These are phyloP conservation scores for Mellilla xanthometata DNA, from an alignment of 2,888 invertebrate genomes.

Conservation along the genomic window DNA sequence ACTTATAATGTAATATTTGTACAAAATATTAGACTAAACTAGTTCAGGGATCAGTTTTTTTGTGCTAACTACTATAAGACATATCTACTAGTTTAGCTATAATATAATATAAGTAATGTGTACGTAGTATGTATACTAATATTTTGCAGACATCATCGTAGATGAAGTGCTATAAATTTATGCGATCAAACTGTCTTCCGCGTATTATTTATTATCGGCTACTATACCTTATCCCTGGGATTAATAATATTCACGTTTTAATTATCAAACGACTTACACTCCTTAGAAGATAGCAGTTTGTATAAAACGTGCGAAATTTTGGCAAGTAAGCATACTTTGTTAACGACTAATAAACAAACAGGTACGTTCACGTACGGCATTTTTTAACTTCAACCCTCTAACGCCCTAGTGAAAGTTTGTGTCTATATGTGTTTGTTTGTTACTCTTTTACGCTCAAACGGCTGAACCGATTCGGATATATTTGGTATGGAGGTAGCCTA, in stretches of 20 bases:
- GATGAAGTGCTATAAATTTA: slow-evolving; percentile 13
- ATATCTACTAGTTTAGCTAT: too few species aligned
- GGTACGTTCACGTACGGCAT: too few species aligned
- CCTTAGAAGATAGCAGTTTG: slow-evolving; percentile 27
- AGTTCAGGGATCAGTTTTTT: too few species aligned
- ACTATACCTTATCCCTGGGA: slow-evolving; percentile 18
- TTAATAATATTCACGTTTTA: slow-evolving; percentile 10
- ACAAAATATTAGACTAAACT: too few species aligned
- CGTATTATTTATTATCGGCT: slow-evolving; percentile 11
- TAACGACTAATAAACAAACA: slow-evolving; percentile 28
- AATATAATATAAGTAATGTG: background rate
- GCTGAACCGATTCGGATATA: too few species aligned
- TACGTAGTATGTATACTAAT: background rate
- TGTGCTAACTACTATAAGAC: too few species aligned
- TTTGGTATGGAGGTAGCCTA: too few species aligned
- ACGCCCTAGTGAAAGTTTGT: too few species aligned
- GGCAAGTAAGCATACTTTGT: slow-evolving; percentile 22
- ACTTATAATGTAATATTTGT: too few species aligned
- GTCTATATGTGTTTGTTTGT: too few species aligned
- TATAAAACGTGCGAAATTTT: slow-evolving; percentile 25
- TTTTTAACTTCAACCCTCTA: too few species aligned
- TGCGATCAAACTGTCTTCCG: slow-evolving; percentile 7
- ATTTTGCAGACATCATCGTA: background rate
- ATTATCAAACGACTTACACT: slow-evolving; percentile 8
- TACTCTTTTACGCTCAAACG: too few species aligned